These are phyloP conservation scores for Drosophila pullipes DNA, from an alignment of 2,888 invertebrate genomes.

Conservation along the genomic window DNA sequence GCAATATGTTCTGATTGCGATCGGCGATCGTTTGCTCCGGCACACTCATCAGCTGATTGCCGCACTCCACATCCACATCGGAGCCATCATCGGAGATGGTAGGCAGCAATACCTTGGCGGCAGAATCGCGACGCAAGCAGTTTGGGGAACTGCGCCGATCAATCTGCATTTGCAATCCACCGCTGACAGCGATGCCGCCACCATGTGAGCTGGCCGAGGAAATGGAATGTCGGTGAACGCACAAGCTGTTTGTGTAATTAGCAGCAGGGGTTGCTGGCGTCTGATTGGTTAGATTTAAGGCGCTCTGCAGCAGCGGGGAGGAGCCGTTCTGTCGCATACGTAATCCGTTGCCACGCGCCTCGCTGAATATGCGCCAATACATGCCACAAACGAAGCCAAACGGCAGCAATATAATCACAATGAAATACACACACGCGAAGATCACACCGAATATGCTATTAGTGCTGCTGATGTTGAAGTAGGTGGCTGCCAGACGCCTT, in stretches of 20 bases:
- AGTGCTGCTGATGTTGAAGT: constrained; percentile 69
- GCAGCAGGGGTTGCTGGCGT: constrained; percentile 51
- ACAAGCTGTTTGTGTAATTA: constrained; percentile 77
- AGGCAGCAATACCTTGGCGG: constrained; percentile 81
- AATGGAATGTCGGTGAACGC: constrained; percentile 82
- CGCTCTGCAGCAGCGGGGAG: constrained; percentile 85
- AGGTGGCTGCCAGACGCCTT: constrained; percentile 67
- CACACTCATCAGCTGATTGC: constrained; percentile 64
- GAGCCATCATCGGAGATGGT: constrained; percentile 83
- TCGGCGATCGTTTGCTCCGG: constrained; percentile 71
- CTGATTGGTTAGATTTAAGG: constrained; percentile 83
- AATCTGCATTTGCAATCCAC: constrained; percentile 84
- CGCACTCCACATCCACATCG: constrained; percentile 65
- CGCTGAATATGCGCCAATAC: constrained; percentile 86
- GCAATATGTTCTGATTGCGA: constrained; percentile 82
- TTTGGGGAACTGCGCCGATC: constrained; percentile 81
- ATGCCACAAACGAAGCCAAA: constrained; percentile 85
- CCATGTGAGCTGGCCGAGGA: constrained; percentile 82
- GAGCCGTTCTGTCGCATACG: constrained; percentile 86
- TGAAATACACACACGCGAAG: constrained; percentile 84
- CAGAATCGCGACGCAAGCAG: constrained; percentile 82
- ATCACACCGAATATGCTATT: constrained; percentile 81
- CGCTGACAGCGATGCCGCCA: constrained; percentile 45
- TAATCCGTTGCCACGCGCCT: constrained; percentile 85
- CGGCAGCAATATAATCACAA: constrained; percentile 85